Evolutionary conservation across 2,797 vertebrate genomes (phyloP), one percentile per base, ranked within the genome.

Genomic region (Pristis pectinata): DNA sequence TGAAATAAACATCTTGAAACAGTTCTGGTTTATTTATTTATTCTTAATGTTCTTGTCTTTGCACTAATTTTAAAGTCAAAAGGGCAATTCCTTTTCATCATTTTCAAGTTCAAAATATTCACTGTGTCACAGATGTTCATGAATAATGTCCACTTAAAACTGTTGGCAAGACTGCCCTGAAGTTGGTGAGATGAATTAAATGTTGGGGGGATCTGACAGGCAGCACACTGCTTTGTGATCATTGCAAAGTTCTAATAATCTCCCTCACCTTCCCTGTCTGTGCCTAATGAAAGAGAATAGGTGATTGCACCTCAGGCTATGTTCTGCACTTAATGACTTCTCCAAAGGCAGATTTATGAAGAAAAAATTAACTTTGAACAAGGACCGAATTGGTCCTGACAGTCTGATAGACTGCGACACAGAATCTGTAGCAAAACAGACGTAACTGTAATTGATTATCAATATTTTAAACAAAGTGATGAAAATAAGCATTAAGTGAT

Each of bases 241-340:
- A 99, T 99, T 98, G 98, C 98, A 99, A 99, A 99, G 98, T 98
- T 98, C 98, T 98, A 99, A 99, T 99, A 99, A 99, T 99, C 98
- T 99, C 99, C 98, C 98, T 99, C 98, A 99, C 98, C 98, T 99
- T 99, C 98, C 98, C 98, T 98, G 98, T 98, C 98, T 98, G 98
- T 98, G 98, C 96, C 97, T 98, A 99, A 99, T 99, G 98, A 99
- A 99, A 99, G 98, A 98, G 98, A 99, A 99, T 99, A 98, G 98
- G 98, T 99, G 99, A 99, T 99, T 98, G 98, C 98, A 98, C 99
- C 99, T 98, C 98, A 95, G 98, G 99, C 98, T 98, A 98, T 98
- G 98, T 98, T 98, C 97, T 96, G 97, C 61, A 96, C 97, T 97
- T 98, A 98, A 98, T 98, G 98, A 98, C 97, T 97, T 97, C 97